These are phyloP conservation scores for Drymonia ruficornis DNA, from an alignment of 2,888 invertebrate species.

Conservation along the genomic window DNA sequence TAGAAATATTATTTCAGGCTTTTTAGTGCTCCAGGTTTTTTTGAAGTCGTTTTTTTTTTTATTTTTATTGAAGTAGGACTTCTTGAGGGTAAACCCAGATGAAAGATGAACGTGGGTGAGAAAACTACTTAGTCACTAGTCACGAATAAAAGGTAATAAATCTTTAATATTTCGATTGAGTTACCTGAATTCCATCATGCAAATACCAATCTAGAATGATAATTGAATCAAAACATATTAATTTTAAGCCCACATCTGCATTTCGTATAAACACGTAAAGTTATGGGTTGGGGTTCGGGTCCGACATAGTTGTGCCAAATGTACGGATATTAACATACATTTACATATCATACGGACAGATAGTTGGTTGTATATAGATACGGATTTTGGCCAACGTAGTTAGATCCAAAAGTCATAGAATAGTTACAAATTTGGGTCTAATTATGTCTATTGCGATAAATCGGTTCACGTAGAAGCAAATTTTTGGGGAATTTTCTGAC, in stretches of 20 bases:
- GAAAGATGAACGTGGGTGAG: too few species aligned
- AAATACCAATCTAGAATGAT: conserved; percentile 38
- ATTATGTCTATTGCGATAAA: too few species aligned
- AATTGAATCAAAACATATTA: conserved; percentile 78
- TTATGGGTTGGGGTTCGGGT: conserved; percentile 59
- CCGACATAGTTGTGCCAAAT: conserved; percentile 58
- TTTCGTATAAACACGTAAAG: conserved; percentile 62
- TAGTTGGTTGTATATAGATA: conserved; percentile 15
- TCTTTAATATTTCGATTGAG: neutral
- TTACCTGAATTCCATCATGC: neutral
- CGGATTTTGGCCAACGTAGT: conserved; percentile 14
- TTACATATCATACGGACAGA: conserved; percentile 60
- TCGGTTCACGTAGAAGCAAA: too few species aligned
- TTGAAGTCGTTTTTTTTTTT: too few species aligned
- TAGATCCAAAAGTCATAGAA: neutral
- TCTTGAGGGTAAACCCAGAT: too few species aligned
- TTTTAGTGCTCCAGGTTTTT: too few species aligned
- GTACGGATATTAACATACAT: conserved; percentile 72
- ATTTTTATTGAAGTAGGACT: too few species aligned
- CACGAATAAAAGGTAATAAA: neutral
- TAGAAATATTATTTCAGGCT: too few species aligned
- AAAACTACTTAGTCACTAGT: too few species aligned
- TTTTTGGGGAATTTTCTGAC: too few species aligned
- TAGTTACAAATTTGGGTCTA: neutral
- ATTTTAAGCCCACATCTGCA: conserved; percentile 76